These are phyloP conservation scores for Panagrolaimus sp. DNA, from an alignment of 1,140 invertebrate species.

Conservation along the genomic window DNA sequence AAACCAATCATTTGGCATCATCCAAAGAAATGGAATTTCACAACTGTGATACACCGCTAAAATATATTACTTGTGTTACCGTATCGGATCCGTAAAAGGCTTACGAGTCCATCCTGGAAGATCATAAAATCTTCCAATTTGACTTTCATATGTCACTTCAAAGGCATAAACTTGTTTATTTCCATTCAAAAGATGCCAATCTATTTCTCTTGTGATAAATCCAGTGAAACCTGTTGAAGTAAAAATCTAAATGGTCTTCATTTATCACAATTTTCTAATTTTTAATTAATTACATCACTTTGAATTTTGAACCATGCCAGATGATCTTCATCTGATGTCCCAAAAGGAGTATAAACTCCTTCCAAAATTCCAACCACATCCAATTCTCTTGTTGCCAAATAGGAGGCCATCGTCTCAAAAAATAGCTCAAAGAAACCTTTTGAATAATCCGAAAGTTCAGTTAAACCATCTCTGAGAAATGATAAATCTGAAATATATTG, in stretches of 20 bases:
- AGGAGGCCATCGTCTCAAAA: neutral
- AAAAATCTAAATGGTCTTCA: no score
- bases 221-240: neutral
- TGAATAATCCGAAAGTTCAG: neutral
- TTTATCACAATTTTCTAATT: no score
- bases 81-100: neutral
- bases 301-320: neutral
- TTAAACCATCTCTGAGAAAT: neutral
- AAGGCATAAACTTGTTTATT: neutral
- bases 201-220: neutral
- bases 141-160: neutral
- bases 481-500: neutral
- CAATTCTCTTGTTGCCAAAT: neutral
- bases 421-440: neutral
- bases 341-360: neutral
- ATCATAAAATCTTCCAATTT: neutral
- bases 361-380: neutral
- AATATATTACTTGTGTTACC: neutral
- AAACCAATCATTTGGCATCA: neutral
- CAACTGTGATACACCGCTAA: conserved; percentile 3
- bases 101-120: neutral
- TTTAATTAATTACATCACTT: neutral
- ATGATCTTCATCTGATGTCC: neutral
- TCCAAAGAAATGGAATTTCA: neutral
- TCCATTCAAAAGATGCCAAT: neutral